These are phyloP conservation scores for Caranx melampygus DNA, from an alignment of 2,113 vertebrate genomes.

Conservation along the genomic window DNA sequence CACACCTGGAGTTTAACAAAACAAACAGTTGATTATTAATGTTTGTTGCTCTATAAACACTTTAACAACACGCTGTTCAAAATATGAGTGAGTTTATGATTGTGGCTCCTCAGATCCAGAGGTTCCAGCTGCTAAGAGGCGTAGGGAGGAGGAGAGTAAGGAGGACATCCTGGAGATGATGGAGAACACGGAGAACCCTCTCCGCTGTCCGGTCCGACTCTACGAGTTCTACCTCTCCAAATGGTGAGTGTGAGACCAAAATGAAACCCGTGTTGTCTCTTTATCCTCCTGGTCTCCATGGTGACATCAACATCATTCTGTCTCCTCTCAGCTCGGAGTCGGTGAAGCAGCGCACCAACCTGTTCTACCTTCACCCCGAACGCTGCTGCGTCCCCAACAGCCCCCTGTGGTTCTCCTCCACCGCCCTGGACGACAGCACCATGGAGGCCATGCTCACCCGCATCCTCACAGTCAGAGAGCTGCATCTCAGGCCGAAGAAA, in stretches of 20 bases:
- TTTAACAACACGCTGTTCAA: background rate
- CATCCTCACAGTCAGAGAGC: conserved; percentile 94
- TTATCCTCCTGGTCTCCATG: background rate
- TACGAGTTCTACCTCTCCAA: conserved; percentile 99
- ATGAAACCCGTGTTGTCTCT: background rate
- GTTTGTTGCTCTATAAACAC: no score
- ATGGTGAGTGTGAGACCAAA: conserved; percentile 84
- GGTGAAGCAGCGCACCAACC: conserved; percentile 94
- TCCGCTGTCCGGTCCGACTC: conserved; percentile 95
- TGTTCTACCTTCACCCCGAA: conserved; percentile 97
- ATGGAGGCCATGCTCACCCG: conserved; percentile 96
- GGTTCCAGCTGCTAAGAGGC: conserved; percentile 88
- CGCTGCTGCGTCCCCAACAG: conserved; percentile 97
- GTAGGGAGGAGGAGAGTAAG: conserved; percentile 84
- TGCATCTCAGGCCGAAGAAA: conserved; percentile 86
- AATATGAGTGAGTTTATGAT: background rate
- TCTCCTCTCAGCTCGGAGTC: conserved; percentile 88
- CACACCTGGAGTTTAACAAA: no score
- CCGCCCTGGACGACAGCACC: conserved; percentile 89
- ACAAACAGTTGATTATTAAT: no score
- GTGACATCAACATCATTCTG: background rate
- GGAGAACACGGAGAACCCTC: conserved; percentile 94
- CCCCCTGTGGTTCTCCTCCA: conserved; percentile 96
- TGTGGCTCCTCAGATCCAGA: conserved; percentile 79
- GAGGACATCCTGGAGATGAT: conserved; percentile 92